Evolutionary conservation across 2,797 vertebrate species (phyloP).

Genomic region (Nothura maculosa): DNA sequence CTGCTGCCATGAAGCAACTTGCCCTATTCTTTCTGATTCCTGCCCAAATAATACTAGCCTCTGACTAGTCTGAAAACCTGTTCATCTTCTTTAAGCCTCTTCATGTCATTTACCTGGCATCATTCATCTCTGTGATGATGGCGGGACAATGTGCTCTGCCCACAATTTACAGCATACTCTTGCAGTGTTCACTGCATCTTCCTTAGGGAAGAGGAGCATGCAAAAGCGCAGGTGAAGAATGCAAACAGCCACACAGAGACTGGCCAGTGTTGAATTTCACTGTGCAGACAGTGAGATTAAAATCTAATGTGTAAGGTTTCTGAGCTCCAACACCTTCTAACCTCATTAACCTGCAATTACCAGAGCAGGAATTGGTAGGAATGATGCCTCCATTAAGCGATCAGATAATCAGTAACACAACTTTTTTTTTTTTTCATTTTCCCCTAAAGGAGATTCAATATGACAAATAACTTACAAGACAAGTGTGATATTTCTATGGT

Average conservation of each 20-base stretch:
- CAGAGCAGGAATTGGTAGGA: background rate
- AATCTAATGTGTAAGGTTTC: conserved; percentile 1
- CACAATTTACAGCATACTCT: background rate
- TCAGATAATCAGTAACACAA: conserved; percentile 4
- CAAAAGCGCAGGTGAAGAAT: background rate
- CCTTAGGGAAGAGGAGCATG: background rate
- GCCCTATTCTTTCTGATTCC: background rate
- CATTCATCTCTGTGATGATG: conserved; percentile 25
- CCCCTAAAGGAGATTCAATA: background rate
- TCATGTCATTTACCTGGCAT: background rate
- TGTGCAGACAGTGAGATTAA: conserved; percentile 12
- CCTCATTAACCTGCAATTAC: conserved; percentile 24
- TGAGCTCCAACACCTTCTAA: background rate
- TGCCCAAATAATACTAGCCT: background rate
- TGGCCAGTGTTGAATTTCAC: background rate
- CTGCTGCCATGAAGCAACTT: background rate
- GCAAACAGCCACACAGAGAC: background rate
- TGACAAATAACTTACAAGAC: background rate
- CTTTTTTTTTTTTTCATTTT: background rate
- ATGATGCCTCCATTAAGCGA: conserved; percentile 18
- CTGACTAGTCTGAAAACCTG: background rate
- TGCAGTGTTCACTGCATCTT: background rate
- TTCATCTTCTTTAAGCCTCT: background rate
- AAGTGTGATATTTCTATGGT: conserved; percentile 31
- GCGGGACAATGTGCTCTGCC: background rate